Evolutionary conservation across 2,113 vertebrate genomes (phyloP).

Genomic region (human): GRCh38 chr7:104336501-104337000

Average conservation of each 20-base stretch:
- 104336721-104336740: neutral
- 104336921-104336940: neutral
- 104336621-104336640: neutral
- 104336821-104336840: neutral
- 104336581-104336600: neutral
- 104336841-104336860: neutral
- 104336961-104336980: neutral
- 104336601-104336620: neutral
- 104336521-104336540: neutral
- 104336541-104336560: neutral
- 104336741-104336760: neutral
- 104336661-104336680: neutral
- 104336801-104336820: neutral
- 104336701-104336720: neutral
- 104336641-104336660: neutral
- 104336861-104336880: slow-evolving; percentile 14
- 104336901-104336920: neutral
- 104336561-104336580: neutral
- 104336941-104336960: neutral
- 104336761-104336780: neutral
- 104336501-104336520: slow-evolving; percentile 17
- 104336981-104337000: neutral
- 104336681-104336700: neutral
- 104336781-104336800: neutral
- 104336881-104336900: neutral